phyloP scores from a whole-genome alignment of 2,113 vertebrate genomes.

The Rhagologus leucostigma region DNA sequence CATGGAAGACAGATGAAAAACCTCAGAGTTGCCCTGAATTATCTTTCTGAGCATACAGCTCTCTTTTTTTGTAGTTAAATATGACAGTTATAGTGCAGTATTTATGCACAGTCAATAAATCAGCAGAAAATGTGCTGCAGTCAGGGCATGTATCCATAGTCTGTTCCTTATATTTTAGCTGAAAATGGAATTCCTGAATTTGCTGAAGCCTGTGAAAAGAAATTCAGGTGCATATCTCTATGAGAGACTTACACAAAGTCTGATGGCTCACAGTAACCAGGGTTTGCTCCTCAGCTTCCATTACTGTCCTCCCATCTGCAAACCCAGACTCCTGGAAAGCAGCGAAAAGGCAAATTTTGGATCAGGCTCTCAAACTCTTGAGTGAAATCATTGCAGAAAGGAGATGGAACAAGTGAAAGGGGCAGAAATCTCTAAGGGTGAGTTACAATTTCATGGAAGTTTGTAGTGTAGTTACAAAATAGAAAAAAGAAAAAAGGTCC shows the following conservation, averaged over 20 bases:
- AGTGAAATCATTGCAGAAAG: not conserved
- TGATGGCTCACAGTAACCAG: not conserved
- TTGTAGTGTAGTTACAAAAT: not conserved
- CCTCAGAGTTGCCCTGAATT: slow-evolving; percentile 2
- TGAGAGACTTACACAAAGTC: not conserved
- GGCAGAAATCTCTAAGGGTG: not conserved
- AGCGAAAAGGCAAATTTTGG: not conserved
- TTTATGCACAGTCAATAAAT: slow-evolving; percentile 52
- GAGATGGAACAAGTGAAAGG: not conserved
- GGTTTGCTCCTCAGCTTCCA: not conserved
- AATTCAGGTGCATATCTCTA: not conserved
- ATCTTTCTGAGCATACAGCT: slow-evolving; percentile 8
- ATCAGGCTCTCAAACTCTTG: not conserved
- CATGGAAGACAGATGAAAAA: not conserved
- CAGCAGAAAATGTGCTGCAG: slow-evolving; percentile 20
- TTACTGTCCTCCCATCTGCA: not conserved
- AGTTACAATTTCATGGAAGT: not conserved
- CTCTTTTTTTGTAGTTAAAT: slow-evolving; percentile 31
- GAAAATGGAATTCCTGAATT: slow-evolving; percentile 7
- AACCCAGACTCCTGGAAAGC: not conserved
- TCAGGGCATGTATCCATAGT: not conserved
- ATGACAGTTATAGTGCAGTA: slow-evolving; percentile 6
- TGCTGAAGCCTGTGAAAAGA: not conserved
- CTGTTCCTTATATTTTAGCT: not conserved
- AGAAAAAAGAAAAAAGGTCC: not conserved